Evolutionary conservation across 2,113 vertebrate genomes (phyloP).

Genomic region (Deroptyus accipitrinus): DNA sequence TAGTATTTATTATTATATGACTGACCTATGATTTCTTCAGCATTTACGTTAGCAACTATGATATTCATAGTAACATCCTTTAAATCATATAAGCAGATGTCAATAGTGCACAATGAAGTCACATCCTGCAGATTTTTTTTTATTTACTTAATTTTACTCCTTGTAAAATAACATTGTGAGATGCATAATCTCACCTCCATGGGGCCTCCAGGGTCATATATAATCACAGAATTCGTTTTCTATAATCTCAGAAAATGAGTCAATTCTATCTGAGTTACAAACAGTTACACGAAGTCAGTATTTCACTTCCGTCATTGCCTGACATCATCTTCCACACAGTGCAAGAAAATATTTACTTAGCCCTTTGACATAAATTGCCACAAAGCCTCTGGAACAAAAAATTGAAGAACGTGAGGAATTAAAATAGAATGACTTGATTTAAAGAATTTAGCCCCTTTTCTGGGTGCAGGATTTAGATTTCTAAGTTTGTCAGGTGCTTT

Average conservation of each 20-base stretch:
- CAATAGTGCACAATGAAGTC: constrained; percentile 46
- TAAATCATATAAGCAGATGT: constrained; percentile 51
- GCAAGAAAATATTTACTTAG: constrained; percentile 35
- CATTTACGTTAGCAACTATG: constrained; percentile 49
- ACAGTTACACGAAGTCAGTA: background rate
- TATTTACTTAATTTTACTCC: constrained; percentile 37
- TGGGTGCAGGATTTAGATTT: background rate
- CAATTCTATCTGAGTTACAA: constrained; percentile 6
- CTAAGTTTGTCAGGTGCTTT: background rate
- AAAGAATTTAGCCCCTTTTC: background rate
- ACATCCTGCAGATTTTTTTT: constrained; percentile 38
- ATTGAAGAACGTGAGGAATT: background rate
- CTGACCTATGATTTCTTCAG: constrained; percentile 57
- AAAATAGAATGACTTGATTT: background rate
- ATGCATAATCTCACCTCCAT: constrained; percentile 36
- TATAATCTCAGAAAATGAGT: constrained; percentile 35
- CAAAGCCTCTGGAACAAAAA: background rate
- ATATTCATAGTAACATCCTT: constrained; percentile 58
- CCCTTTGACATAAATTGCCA: background rate
- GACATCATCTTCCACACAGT: constrained; percentile 15
- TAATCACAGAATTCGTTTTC: constrained; percentile 16
- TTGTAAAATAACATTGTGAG: constrained; percentile 13
- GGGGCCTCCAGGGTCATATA: background rate
- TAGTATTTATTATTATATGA: constrained; percentile 68
- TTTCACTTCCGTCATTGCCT: constrained; percentile 17